A percentile compares a stretch with the other conserved stretches of the same genome.
Conservation (phyloP, 2,888 invertebrate genomes). For the Flabesymbios commensalis region DNA sequence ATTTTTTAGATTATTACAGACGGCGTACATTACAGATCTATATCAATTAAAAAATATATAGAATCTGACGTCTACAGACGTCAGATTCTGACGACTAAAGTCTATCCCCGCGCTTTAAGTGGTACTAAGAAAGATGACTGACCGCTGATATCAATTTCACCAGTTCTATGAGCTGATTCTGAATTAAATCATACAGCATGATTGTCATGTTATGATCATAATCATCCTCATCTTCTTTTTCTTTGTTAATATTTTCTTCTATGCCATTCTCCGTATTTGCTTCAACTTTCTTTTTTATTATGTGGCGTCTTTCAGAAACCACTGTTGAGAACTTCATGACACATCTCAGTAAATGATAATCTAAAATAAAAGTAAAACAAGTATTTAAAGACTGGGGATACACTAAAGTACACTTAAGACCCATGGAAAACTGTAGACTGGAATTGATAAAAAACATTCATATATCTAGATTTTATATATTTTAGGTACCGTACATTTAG, state of each 20-base stretch:
- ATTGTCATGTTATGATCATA: slow-evolving; percentile 5
- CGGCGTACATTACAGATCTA: no score
- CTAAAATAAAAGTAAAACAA: slow-evolving; percentile 33
- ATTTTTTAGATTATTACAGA: no score
- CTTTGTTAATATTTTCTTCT: slow-evolving; percentile 3
- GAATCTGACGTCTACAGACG: no score
- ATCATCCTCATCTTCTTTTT: slow-evolving; percentile 8
- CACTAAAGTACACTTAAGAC: neutral
- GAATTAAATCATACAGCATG: slow-evolving; percentile 22
- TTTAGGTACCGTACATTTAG: neutral
- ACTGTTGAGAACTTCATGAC: slow-evolving; percentile 49
- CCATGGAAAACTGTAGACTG: neutral
- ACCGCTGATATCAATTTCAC: no score
- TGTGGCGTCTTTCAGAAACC: slow-evolving; percentile 21
- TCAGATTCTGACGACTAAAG: no score
- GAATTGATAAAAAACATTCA: neutral
- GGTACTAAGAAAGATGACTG: no score
- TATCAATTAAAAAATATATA: no score
- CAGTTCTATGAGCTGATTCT: slow-evolving; percentile 11
- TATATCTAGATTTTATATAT: neutral
- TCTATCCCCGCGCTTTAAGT: no score
- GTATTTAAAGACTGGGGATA: neutral
- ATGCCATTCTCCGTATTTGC: neutral
- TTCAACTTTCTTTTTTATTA: neutral
- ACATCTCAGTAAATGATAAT: slow-evolving; percentile 44